Percentiles rank a stretch among this genome's conserved stretches.
These are phyloP conservation scores for Clarias pachynema DNA, from an alignment of 2,797 vertebrate species.

Conservation along the genomic window DNA sequence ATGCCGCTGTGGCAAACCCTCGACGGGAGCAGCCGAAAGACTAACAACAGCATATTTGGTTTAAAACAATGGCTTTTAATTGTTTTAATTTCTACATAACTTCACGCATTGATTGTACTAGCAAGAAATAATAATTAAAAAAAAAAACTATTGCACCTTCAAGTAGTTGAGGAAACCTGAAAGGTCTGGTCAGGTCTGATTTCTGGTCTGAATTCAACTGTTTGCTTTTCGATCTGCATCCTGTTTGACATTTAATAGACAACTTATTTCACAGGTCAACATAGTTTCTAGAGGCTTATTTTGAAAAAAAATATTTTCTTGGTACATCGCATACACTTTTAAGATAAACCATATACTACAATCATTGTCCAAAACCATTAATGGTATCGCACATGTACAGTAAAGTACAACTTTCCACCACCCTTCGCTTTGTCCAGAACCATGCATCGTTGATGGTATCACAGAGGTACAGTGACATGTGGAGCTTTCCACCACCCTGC, in stretches of 20 bases:
- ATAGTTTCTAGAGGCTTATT: background rate
- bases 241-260: background rate
- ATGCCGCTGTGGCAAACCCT: too few species aligned
- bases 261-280: background rate
- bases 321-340: background rate
- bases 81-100: background rate
- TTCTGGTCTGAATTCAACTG: background rate
- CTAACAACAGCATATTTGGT: background rate
- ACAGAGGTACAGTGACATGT: background rate
- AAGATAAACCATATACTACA: too few species aligned
- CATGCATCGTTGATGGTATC: background rate
- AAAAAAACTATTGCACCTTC: background rate
- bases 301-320: background rate
- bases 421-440: background rate
- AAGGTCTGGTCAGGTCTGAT: too few species aligned
- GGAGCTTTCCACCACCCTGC: background rate
- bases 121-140: background rate
- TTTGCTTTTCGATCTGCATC: background rate
- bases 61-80: background rate
- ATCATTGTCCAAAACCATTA: background rate
- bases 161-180: background rate
- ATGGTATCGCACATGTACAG: background rate
- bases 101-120: background rate
- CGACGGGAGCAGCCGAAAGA: too few species aligned
- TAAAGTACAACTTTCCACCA: background rate